Base-by-base conservation (phyloP, 2,888 invertebrate species). In the Conistra vaccinii region DNA sequence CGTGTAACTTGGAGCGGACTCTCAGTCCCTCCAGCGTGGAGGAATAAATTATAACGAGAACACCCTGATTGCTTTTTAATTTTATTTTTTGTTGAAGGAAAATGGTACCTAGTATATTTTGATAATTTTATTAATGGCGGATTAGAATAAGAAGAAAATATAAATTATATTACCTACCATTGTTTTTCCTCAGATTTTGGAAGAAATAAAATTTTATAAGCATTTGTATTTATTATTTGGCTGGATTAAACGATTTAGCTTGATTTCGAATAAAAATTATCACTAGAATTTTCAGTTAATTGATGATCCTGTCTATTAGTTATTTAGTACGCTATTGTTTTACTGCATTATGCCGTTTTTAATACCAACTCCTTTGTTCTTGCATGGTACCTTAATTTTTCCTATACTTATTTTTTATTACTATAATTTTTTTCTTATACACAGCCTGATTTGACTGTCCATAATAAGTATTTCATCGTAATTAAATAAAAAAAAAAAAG, bases 1-100 rank as follows among this genome's bases (percentile, higher is more conserved):
- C 87, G 86, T 90, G 88, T 87, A 93, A 93, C 92, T 90, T 88
- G 88, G 91, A 93, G 90, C 91, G 92, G 92, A 92, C 92, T 89
- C 88, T 88, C 87, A 87, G 89, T 82, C 87, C 86, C 87, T 86
- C 78, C 78, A 73, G 65, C 65, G 66, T 55, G 76, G 79, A 83
- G 87, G 85, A 87, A 90, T 91, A 89, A 89, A 88, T 90, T 90
- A 91, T 88, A 85, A 81, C 61, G 75, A 73, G 71, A 68, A 79
- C 71, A 76, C 76, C 79, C 76, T 89, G 87, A 91, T 90, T 86
- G 82, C 88, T 89, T 90, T 89, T 88, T 88, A 89, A 91, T 87
- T 84, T 74, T 78, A 82, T 84, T 87, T 81, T 81, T 85, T 76
- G 69, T 69, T 62, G 3, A n/a, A 48, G 51, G 35, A 53, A 42